These are phyloP conservation scores for Taphrorychus bicolor DNA, from an alignment of 2,888 invertebrate genomes.

Conservation along the genomic window DNA sequence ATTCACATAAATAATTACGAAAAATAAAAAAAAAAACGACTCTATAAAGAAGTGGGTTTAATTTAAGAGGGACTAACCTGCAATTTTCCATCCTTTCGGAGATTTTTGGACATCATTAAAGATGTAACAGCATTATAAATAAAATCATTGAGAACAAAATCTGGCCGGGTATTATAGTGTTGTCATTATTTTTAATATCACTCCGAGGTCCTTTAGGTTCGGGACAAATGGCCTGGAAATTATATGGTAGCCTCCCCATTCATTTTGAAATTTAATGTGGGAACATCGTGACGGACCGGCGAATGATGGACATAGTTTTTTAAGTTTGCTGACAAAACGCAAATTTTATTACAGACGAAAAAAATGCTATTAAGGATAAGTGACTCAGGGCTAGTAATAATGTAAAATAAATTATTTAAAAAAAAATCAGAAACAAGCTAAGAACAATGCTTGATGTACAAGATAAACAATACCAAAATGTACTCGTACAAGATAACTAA, in stretches of 20 bases:
- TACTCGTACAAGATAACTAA: too few relatives aligned
- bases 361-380: too few relatives aligned
- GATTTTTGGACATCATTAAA: constrained; percentile 35
- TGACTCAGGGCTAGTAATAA: too few relatives aligned
- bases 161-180: constrained; percentile 4
- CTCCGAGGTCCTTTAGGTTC: constrained; percentile 8
- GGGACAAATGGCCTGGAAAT: constrained; percentile 27
- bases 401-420: too few relatives aligned
- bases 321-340: too few relatives aligned
- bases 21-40: background rate
- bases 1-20: constrained; percentile 11
- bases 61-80: constrained; percentile 32
- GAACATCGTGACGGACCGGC: constrained; percentile 10
- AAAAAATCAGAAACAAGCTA: too few relatives aligned
- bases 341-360: background rate
- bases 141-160: constrained; percentile 20
- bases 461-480: too few relatives aligned
- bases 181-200: constrained; percentile 39
- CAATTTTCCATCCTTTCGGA: constrained; percentile 33
- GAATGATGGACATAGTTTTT: too few relatives aligned
- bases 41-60: constrained; percentile 28
- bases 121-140: constrained; percentile 19
- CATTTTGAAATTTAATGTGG: constrained; percentile 14
- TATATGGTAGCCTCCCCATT: constrained; percentile 24
- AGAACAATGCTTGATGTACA: too few relatives aligned